These are phyloP conservation scores for Brachypalpus laphriformis DNA, from an alignment of 2,888 invertebrate genomes.

Conservation along the genomic window DNA sequence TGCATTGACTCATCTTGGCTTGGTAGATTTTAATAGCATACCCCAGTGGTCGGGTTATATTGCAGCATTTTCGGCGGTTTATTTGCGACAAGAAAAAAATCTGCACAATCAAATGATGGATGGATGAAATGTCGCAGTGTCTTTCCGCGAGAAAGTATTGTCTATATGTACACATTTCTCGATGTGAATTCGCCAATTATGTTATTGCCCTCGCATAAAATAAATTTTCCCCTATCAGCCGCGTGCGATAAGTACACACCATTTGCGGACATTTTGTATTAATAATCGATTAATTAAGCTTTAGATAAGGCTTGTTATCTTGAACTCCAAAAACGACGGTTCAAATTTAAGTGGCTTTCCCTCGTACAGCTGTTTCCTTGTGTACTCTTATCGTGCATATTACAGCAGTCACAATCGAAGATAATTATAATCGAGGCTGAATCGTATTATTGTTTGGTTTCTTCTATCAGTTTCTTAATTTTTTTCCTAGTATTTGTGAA, in stretches of 20 bases:
- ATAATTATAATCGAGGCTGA: slow-evolving; percentile 1
- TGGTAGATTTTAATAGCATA: slow-evolving; percentile 4
- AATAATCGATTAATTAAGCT: slow-evolving; percentile 23
- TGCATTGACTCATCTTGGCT: slow-evolving; percentile 25
- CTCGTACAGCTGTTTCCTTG: neutral
- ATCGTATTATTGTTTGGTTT: neutral
- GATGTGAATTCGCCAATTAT: neutral
- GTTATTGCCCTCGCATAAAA: neutral
- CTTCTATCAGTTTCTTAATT: neutral
- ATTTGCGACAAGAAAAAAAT: neutral
- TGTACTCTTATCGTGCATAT: neutral
- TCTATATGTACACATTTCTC: no score
- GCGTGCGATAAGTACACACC: neutral
- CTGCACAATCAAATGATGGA: slow-evolving; percentile 7
- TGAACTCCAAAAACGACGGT: neutral
- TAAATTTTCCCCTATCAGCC: no score
- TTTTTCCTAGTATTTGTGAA: neutral
- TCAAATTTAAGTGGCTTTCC: neutral
- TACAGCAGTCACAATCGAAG: neutral
- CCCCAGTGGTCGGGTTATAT: neutral
- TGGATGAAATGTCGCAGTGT: slow-evolving; percentile 2
- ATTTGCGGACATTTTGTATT: neutral
- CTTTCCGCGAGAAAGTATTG: neutral
- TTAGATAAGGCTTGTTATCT: slow-evolving; percentile 12
- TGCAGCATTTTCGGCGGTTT: slow-evolving; percentile 22